These are phyloP conservation scores for Clitarchus hookeri DNA, from an alignment of 2,888 invertebrate genomes.

Conservation along the genomic window DNA sequence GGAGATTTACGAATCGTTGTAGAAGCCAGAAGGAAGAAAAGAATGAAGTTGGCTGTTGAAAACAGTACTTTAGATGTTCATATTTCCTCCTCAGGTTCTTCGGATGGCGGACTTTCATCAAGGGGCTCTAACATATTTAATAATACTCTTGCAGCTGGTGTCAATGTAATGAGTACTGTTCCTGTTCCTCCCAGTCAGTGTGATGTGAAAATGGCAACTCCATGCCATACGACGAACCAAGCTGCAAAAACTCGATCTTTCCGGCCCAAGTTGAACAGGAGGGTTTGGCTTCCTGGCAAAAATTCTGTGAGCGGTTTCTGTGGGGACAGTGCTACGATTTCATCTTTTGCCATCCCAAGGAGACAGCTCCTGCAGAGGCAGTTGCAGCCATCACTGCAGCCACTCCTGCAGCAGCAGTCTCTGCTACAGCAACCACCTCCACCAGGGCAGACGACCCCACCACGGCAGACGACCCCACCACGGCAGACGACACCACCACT, in stretches of 20 bases:
- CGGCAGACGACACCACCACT: neutral
- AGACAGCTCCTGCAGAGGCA: no score
- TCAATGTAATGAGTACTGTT: neutral
- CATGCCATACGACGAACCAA: neutral
- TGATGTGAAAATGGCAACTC: neutral
- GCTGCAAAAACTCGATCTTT: neutral
- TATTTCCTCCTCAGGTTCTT: neutral
- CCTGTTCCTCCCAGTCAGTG: neutral
- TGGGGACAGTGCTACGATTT: no score
- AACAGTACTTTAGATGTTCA: neutral
- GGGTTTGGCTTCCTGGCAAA: neutral
- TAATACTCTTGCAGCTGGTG: neutral
- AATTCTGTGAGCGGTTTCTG: neutral
- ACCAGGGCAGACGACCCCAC: neutral
- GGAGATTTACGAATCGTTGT: neutral
- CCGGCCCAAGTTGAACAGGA: slow-evolving; percentile 2
- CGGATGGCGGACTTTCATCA: neutral
- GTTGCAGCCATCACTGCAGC: neutral
- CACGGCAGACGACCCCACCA: neutral
- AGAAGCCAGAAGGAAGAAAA: neutral
- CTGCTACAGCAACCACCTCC: neutral
- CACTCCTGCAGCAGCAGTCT: no score
- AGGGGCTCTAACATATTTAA: neutral
- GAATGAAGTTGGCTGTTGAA: neutral
- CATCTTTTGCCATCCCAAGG: no score